Percentiles rank a stretch among this genome's conserved stretches.
Evolutionary conservation across 2,797 vertebrate species (phyloP).

Genomic region (Diglossa cyanea): DNA sequence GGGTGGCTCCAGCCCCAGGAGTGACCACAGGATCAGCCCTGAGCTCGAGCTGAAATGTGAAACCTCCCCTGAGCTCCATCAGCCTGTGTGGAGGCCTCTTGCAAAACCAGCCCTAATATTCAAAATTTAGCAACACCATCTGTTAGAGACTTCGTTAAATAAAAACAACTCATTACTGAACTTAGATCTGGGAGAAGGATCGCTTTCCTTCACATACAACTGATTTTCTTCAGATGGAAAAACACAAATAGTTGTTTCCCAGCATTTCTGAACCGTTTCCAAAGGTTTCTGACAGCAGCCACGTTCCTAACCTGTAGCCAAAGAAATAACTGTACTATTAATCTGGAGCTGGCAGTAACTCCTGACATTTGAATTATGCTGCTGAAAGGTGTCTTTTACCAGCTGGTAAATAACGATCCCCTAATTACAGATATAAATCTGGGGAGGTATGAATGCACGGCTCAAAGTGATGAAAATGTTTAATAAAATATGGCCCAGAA

Average conservation of each 20-base stretch:
- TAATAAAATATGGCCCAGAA: conserved; percentile 64
- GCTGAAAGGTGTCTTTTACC: conserved; percentile 52
- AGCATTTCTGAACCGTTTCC: not conserved
- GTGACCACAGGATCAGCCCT: not conserved
- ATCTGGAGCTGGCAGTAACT: conserved; percentile 54
- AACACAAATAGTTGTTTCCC: not conserved
- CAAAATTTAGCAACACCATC: conserved; percentile 52
- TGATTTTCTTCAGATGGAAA: not conserved
- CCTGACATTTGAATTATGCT: conserved; percentile 48
- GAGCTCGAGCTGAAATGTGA: not conserved
- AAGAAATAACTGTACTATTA: conserved; percentile 21
- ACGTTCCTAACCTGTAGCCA: conserved; percentile 1
- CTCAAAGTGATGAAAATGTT: conserved; percentile 69
- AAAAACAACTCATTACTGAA: conserved; percentile 27
- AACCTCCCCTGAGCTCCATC: not conserved
- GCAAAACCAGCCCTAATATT: conserved; percentile 32
- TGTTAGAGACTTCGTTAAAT: conserved; percentile 1
- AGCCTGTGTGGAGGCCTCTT: not conserved
- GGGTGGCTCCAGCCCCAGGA: not conserved
- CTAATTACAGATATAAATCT: conserved; percentile 76
- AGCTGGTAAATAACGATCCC: conserved; percentile 69
- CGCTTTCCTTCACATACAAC: not conserved
- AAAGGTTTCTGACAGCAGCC: not conserved
- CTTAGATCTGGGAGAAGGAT: not conserved
- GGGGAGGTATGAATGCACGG: not conserved